phyloP scores from a whole-genome alignment of 2,113 vertebrate genomes.

The Bujurquina vittata region DNA sequence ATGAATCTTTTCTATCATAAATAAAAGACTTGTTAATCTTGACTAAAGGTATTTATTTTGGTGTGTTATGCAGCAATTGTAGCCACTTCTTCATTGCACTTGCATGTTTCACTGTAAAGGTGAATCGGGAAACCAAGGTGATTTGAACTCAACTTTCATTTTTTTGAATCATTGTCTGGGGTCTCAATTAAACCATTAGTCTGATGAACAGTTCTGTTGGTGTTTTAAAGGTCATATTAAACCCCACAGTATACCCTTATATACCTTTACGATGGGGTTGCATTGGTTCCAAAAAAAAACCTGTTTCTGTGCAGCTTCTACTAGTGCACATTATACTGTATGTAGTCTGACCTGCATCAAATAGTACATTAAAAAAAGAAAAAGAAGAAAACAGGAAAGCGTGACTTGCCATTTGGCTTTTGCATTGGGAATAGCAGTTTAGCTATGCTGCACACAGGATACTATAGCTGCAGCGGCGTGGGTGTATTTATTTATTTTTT shows the following conservation, averaged over 20 bases:
- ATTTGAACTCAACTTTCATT: neutral
- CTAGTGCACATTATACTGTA: neutral
- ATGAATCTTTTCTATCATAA: neutral
- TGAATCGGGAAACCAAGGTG: neutral
- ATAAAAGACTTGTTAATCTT: neutral
- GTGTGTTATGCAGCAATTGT: neutral
- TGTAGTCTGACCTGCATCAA: slow-evolving; percentile 3
- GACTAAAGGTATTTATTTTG: neutral
- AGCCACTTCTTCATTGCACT: neutral
- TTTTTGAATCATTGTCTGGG: neutral
- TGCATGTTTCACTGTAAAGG: neutral
- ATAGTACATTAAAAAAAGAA: neutral
- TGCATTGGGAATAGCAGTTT: slow-evolving; percentile 9
- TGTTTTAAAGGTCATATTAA: neutral
- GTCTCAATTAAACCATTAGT: neutral
- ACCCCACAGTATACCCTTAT: neutral
- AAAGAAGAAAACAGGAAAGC: neutral
- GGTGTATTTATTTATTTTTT: no score
- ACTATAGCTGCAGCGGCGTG: neutral
- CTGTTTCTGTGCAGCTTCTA: neutral
- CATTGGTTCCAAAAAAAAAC: neutral
- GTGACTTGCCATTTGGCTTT: slow-evolving; percentile 10
- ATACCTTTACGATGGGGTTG: neutral
- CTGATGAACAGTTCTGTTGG: neutral
- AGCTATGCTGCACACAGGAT: slow-evolving; percentile 12